These are phyloP conservation scores for Sparus aurata DNA, from an alignment of 2,797 vertebrate species.

Conservation along the genomic window DNA sequence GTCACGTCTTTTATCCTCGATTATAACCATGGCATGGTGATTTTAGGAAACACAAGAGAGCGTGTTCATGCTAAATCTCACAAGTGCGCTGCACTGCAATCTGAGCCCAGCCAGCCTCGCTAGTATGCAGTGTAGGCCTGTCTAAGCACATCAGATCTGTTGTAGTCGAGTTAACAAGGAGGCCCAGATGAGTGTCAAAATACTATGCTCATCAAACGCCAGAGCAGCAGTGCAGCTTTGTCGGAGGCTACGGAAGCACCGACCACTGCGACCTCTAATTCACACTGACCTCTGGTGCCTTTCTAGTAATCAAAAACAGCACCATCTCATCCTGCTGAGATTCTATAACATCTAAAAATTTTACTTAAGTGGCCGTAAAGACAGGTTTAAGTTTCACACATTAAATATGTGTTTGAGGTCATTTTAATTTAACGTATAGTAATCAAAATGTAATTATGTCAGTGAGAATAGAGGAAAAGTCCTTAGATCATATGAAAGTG, in stretches of 20 bases:
- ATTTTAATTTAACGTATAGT: not conserved
- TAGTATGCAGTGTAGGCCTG: conserved; percentile 74
- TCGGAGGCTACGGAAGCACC: conserved; percentile 45
- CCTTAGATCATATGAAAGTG: not conserved
- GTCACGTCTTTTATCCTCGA: conserved; percentile 20
- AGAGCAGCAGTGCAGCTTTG: conserved; percentile 42
- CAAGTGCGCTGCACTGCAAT: conserved; percentile 60
- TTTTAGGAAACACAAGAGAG: conserved; percentile 48
- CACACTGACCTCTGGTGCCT: conserved; percentile 58
- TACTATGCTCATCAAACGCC: conserved; percentile 67
- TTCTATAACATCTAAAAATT: conserved; percentile 1
- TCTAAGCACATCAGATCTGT: conserved; percentile 80
- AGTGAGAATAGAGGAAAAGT: not conserved
- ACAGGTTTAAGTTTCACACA: not conserved
- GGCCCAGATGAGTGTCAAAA: conserved; percentile 83
- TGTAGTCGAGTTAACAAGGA: conserved; percentile 79
- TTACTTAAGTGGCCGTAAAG: too few relatives aligned
- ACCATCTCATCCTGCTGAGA: conserved; percentile 9
- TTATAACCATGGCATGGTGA: conserved; percentile 4
- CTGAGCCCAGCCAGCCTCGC: conserved; percentile 64
- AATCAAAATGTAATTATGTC: not conserved
- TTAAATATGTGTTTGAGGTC: not conserved
- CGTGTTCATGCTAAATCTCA: conserved; percentile 50
- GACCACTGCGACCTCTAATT: conserved; percentile 56
- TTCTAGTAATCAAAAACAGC: conserved; percentile 65